These are phyloP conservation scores for Hypena proboscidalis DNA, from an alignment of 2,888 invertebrate genomes.

Conservation along the genomic window DNA sequence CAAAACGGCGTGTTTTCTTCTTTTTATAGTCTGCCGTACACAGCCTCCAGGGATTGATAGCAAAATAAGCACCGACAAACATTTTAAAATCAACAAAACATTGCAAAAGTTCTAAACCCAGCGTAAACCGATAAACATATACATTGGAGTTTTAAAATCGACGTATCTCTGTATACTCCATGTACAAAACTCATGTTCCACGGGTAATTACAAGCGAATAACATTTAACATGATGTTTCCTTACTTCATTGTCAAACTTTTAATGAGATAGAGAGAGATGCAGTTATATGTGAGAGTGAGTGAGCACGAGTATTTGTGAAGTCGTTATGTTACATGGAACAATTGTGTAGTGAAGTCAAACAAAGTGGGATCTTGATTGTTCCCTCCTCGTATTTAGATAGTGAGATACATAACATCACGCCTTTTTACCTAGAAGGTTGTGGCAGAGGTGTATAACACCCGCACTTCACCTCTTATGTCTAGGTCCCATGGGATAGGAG, in stretches of 20 bases:
- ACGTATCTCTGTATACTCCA: not conserved
- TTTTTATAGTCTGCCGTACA: no score
- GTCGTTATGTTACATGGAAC: not conserved
- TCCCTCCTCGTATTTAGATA: not conserved
- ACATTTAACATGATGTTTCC: constrained; percentile 7
- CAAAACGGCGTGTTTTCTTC: no score
- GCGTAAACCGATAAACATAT: not conserved
- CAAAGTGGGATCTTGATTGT: constrained; percentile 1
- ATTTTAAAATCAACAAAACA: no score
- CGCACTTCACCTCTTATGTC: no score
- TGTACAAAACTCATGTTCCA: not conserved
- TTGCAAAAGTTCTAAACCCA: no score
- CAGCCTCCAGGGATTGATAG: no score
- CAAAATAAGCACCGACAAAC: no score
- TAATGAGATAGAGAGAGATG: constrained; percentile 8
- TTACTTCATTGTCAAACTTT: constrained; percentile 12
- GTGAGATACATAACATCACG: not conserved
- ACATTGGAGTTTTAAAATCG: not conserved
- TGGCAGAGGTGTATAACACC: no score
- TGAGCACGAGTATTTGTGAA: not conserved
- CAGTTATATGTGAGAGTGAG: not conserved
- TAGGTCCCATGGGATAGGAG: no score
- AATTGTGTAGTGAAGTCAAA: constrained; percentile 4
- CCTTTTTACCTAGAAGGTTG: no score
- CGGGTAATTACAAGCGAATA: constrained; percentile 4